Percentiles rank a stretch among this genome's conserved stretches.
Conservation (phyloP, 1,140 invertebrate genomes). For the Brachystomella parvula region DNA sequence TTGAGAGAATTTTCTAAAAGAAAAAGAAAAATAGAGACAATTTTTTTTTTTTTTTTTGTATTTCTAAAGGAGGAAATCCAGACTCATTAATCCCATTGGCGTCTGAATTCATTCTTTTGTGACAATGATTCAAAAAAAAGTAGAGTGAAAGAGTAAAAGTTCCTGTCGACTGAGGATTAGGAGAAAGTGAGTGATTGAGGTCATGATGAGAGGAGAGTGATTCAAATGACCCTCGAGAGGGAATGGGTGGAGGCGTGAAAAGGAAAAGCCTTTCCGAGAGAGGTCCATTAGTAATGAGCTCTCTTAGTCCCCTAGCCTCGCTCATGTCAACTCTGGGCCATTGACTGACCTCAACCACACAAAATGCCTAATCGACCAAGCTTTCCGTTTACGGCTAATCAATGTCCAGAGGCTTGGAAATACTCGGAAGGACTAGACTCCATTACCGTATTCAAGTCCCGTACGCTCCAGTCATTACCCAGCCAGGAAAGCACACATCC, state of each 20-base stretch:
- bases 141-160: not conserved
- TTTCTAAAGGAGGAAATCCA: too few relatives aligned
- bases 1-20: not conserved
- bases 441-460: not conserved
- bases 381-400: slow-evolving; percentile 8
- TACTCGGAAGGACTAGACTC: not conserved
- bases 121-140: too few relatives aligned
- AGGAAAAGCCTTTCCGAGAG: too few relatives aligned
- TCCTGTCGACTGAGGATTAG: not conserved
- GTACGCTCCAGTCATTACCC: too few relatives aligned
- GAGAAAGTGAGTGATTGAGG: not conserved
- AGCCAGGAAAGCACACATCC: too few relatives aligned
- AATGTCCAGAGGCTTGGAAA: not conserved
- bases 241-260: too few relatives aligned
- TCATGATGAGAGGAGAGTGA: not conserved
- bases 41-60: too few relatives aligned
- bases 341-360: not conserved
- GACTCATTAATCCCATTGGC: too few relatives aligned
- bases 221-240: not conserved
- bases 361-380: slow-evolving; percentile 3
- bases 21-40: too few relatives aligned
- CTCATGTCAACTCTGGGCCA: not conserved
- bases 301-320: too few relatives aligned
- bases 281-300: too few relatives aligned
- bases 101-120: too few relatives aligned